phyloP scores from a whole-genome alignment of 2,888 invertebrate genomes.

The Drosophila kanekoi region DNA sequence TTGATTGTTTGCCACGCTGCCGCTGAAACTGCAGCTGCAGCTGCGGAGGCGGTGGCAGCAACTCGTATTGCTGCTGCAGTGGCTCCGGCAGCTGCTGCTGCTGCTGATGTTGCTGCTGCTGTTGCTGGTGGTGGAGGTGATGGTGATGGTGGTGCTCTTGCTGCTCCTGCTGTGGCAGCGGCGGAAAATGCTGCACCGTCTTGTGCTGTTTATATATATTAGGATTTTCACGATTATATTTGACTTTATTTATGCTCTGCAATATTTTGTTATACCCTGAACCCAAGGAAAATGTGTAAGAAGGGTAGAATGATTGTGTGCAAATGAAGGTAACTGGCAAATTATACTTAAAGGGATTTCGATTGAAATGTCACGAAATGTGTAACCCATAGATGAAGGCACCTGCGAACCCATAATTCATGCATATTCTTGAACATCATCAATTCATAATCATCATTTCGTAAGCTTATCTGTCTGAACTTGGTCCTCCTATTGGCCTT shows the following conservation, averaged over 20 bases:
- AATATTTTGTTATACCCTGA: too few species aligned
- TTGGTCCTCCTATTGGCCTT: too few species aligned
- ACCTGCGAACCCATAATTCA: too few species aligned
- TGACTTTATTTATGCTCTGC: constrained; percentile 52
- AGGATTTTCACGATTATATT: constrained; percentile 70
- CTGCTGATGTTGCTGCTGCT: constrained; percentile 35
- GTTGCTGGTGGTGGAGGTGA: constrained; percentile 7
- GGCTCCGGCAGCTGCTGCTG: constrained; percentile 54
- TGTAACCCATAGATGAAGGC: too few species aligned
- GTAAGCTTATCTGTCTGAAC: too few species aligned
- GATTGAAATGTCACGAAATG: too few species aligned
- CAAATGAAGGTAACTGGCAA: too few species aligned
- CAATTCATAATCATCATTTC: too few species aligned
- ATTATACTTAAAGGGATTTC: too few species aligned
- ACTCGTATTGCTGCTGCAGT: constrained; percentile 57
- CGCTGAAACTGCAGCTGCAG: constrained; percentile 58
- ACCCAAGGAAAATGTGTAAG: too few species aligned
- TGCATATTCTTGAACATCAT: too few species aligned
- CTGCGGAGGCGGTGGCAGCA: constrained; percentile 52
- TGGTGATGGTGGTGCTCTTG: constrained; percentile 43
- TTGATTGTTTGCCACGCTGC: constrained; percentile 82
- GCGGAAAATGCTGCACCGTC: constrained; percentile 82
- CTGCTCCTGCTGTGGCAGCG: constrained; percentile 58
- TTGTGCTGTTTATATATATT: constrained; percentile 72
- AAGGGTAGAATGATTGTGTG: too few species aligned